Base-by-base conservation (phyloP, 2,113 vertebrate genomes). In the Lynx canadensis region DNA sequence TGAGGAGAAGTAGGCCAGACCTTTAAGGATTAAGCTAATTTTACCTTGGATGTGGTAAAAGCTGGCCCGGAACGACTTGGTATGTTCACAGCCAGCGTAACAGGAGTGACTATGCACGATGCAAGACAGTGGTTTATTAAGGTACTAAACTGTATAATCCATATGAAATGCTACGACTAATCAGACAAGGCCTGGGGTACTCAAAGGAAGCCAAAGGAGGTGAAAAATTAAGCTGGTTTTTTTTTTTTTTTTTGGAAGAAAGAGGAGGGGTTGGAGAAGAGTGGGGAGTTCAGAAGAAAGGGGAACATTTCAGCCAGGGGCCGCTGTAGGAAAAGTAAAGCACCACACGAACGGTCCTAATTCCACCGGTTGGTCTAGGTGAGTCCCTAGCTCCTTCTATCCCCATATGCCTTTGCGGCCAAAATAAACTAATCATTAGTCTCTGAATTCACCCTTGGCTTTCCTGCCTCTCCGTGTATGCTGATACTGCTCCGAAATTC, bases 11-110 rank as follows among this genome's bases (percentile, higher is more conserved):
- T 65, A 84, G 31, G 25, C 45, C 19, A 57, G 36, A 2, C 6
- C 83, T 91, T 93, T 90, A 41, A 78, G 52, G 27, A 82, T 79
- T 85, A 88, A 82, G 36, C 63, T 86, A 13, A 91, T n/a, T 86
- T 91, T 88, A n/a, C 10, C 21, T 84, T 45, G 27, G 52, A 81
- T 12, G 45, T 36, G 3, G 21, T 71, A 4, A 94, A 92, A 78
- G 21, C 68, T 48, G 52, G 36, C 41, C 52, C 41, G 50, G 27
- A 96, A 63, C 15, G 33, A 85, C 14, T 33, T 91, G 38, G 29
- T 38, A 36, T 82, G n/a, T 78, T 89, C 36, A 71, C 12, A 33
- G 21, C 27, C n/a, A 87, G 18, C 45, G 14, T 93, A 79, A 78
- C 21, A 76, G 13, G 8, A n/a, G 0, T 57, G 55, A 78, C 31